Percentiles rank a stretch among this genome's conserved stretches.
phyloP scores from a whole-genome alignment of 2,113 vertebrate genomes.

The Siniperca chuatsi region DNA sequence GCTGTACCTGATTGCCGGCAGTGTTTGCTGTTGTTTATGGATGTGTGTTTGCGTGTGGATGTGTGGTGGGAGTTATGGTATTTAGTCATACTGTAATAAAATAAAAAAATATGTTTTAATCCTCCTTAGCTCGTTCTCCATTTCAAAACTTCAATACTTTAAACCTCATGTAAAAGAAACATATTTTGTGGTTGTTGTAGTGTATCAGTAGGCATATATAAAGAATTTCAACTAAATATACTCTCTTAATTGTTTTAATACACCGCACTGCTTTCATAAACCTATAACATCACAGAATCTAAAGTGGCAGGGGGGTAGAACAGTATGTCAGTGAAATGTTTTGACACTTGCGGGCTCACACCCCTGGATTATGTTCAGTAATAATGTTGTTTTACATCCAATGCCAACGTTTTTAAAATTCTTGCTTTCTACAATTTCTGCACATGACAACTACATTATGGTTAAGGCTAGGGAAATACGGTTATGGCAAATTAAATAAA shows the following conservation, averaged over 20 bases:
- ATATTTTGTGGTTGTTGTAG: background rate
- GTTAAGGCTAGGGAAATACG: background rate
- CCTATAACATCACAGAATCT: background rate
- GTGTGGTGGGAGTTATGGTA: background rate
- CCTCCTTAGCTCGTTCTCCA: background rate
- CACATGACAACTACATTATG: background rate
- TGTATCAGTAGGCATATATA: background rate
- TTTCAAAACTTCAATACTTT: background rate
- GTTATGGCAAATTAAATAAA: background rate
- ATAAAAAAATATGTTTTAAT: background rate
- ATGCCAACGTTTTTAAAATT: background rate
- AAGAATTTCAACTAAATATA: background rate
- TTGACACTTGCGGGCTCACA: background rate
- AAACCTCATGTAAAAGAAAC: background rate
- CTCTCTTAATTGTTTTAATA: background rate
- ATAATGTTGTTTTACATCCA: background rate
- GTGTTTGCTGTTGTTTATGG: slow-evolving; percentile 11
- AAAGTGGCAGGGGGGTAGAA: background rate
- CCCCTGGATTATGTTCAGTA: background rate
- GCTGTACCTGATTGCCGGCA: background rate
- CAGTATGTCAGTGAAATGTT: background rate
- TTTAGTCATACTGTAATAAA: background rate
- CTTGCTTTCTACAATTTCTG: background rate
- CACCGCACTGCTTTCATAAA: background rate
- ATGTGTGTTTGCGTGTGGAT: background rate